Evolutionary conservation across 2,113 vertebrate species (phyloP).

Genomic region (Sakesphorus luctuosus): DNA sequence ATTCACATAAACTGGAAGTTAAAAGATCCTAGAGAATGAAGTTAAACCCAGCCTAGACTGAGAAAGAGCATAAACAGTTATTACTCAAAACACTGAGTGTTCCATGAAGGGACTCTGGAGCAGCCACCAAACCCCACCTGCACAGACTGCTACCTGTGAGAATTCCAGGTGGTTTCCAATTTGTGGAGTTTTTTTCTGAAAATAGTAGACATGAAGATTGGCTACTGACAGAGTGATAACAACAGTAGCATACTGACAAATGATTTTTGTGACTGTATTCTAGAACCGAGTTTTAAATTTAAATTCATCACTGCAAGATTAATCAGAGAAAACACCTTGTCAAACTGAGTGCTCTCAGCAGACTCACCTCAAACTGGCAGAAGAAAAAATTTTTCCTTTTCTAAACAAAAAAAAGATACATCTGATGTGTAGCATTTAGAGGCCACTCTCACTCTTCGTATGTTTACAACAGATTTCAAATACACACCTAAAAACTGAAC

Average conservation of each 20-base stretch:
- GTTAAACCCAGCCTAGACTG: neutral
- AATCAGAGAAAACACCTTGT: neutral
- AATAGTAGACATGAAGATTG: neutral
- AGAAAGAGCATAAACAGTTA: neutral
- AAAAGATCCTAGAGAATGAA: neutral
- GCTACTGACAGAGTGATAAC: neutral
- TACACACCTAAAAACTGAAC: neutral
- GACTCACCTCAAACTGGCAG: neutral
- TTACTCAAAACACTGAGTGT: neutral
- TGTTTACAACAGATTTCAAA: neutral
- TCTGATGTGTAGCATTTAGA: neutral
- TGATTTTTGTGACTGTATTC: neutral
- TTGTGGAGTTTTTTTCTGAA: neutral
- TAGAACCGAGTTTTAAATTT: neutral
- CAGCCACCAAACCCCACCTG: neutral
- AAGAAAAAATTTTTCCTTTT: neutral
- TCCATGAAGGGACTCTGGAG: neutral
- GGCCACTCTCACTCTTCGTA: neutral
- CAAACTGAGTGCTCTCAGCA: neutral
- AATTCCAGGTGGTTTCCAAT: neutral
- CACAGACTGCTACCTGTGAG: neutral
- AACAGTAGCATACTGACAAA: neutral
- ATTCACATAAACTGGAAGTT: neutral
- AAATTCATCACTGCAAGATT: neutral
- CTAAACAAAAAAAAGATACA: neutral